Percentiles rank a stretch among this genome's conserved stretches.
phyloP scores from a whole-genome alignment of 64 coral and sea anemone species.

The Anthopleura sola region DNA sequence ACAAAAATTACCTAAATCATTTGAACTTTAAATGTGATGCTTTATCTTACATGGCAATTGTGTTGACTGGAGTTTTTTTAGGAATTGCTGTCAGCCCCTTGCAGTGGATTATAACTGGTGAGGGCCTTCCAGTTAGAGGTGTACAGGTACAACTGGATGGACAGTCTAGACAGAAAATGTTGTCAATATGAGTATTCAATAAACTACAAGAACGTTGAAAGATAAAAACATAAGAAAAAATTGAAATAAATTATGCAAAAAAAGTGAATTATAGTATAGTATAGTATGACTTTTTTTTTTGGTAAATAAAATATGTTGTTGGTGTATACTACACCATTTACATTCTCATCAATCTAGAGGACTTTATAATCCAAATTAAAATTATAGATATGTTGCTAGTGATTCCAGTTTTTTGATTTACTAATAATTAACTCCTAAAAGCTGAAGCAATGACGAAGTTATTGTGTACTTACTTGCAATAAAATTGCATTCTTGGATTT shows the following conservation, averaged over 20 bases:
- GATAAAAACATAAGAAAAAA: too few species aligned
- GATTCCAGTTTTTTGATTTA: too few species aligned
- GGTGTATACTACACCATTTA: too few species aligned
- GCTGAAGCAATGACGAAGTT: not conserved
- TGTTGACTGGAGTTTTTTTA: not conserved
- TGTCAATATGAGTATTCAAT: not conserved
- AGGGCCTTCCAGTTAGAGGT: not conserved
- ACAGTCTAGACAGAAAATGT: not conserved
- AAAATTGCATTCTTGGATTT: not conserved
- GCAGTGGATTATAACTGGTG: not conserved
- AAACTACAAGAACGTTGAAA: not conserved
- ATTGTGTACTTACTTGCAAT: not conserved
- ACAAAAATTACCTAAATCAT: too few species aligned
- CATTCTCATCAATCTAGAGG: too few species aligned
- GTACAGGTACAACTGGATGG: not conserved
- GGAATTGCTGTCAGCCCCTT: not conserved
- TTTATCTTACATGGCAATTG: not conserved
- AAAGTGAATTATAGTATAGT: too few species aligned
- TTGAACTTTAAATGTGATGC: not conserved
- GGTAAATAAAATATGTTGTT: too few species aligned
- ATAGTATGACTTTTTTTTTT: too few species aligned
- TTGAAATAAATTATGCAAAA: too few species aligned
- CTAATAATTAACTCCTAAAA: too few species aligned
- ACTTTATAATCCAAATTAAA: too few species aligned
- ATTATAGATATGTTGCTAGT: too few species aligned